Evolutionary conservation across 2,797 vertebrate genomes (phyloP).

Genomic region (Sebastes diaconus): DNA sequence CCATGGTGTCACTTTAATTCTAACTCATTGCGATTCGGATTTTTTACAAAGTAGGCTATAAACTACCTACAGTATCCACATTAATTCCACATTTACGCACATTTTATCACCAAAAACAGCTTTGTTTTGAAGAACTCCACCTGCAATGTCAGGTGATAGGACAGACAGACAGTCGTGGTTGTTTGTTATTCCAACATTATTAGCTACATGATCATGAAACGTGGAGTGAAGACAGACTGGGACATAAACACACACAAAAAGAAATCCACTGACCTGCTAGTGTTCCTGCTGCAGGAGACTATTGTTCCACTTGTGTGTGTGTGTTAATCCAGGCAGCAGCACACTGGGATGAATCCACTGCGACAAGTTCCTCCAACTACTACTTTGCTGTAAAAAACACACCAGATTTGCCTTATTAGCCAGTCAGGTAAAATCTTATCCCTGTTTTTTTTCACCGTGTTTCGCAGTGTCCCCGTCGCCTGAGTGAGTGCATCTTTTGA

Average conservation of each 20-base stretch:
- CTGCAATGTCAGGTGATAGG: constrained; percentile 58
- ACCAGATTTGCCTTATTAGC: background rate
- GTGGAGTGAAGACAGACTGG: background rate
- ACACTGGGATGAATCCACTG: constrained; percentile 73
- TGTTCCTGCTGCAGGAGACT: constrained; percentile 66
- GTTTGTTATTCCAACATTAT: background rate
- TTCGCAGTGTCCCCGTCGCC: constrained; percentile 19
- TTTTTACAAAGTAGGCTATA: background rate
- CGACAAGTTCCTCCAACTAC: constrained; percentile 77
- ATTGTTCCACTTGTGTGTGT: constrained; percentile 73
- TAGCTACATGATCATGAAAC: background rate
- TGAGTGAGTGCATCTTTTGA: constrained; percentile 2
- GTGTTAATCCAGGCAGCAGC: constrained; percentile 68
- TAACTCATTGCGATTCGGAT: background rate
- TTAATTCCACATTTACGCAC: background rate
- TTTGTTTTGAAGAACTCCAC: constrained; percentile 44
- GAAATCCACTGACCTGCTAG: constrained; percentile 69
- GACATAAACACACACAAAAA: constrained; percentile 16
- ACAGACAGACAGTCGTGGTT: constrained; percentile 7
- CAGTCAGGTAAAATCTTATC: constrained; percentile 6
- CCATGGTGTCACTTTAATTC: background rate
- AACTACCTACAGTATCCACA: background rate
- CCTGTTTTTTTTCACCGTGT: background rate
- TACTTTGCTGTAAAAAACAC: constrained; percentile 58
- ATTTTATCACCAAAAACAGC: background rate